Percentiles rank a stretch among this genome's conserved stretches.
These are phyloP conservation scores for Sylvilagus floridanus DNA, from an alignment of 2,797 vertebrate species.

Conservation along the genomic window DNA sequence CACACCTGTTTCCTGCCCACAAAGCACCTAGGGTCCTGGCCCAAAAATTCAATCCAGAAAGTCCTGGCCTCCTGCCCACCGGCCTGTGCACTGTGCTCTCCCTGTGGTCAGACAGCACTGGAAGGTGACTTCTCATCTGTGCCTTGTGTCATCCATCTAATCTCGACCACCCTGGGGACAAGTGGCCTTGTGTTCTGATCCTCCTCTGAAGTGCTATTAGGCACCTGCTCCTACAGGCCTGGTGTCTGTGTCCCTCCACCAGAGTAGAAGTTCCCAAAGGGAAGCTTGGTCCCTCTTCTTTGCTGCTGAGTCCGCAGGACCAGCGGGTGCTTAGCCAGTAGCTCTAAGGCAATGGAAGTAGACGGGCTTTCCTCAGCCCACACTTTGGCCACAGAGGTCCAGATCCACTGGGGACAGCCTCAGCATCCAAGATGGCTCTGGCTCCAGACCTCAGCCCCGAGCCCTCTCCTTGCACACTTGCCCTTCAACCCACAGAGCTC, in stretches of 20 bases:
- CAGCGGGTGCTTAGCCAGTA: background rate
- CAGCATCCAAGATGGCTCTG: background rate
- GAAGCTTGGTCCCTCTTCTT: background rate
- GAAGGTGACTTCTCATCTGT: conserved; percentile 47
- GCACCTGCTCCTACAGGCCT: background rate
- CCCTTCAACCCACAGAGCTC: background rate
- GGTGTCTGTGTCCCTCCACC: background rate
- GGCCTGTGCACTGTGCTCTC: background rate
- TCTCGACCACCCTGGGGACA: background rate
- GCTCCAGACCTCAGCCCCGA: background rate
- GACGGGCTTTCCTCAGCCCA: background rate
- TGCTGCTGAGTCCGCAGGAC: too few species aligned
- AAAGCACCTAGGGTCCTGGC: background rate
- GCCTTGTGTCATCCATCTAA: background rate
- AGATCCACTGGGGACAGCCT: background rate
- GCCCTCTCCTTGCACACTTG: background rate
- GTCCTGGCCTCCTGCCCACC: background rate
- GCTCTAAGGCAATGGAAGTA: background rate
- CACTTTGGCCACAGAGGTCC: background rate
- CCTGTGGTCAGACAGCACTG: background rate
- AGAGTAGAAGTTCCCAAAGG: background rate
- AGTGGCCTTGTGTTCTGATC: background rate
- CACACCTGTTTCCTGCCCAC: conserved; percentile 68
- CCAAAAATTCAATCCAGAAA: conserved; percentile 55
- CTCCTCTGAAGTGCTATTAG: background rate